These are phyloP conservation scores for Micrastur ruficollis DNA, from an alignment of 2,797 vertebrate genomes.

Conservation along the genomic window DNA sequence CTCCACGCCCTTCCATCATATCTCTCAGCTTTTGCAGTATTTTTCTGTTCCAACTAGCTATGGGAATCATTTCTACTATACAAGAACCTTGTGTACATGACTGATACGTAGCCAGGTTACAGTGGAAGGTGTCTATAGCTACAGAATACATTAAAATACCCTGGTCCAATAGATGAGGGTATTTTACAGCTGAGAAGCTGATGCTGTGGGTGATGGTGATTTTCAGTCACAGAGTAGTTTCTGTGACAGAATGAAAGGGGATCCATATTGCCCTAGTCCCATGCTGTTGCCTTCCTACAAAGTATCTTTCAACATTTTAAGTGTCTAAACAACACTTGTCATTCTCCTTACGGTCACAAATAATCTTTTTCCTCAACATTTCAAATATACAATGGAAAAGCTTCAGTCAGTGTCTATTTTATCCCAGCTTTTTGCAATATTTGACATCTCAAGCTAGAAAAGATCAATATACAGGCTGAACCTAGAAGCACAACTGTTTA, in stretches of 20 bases:
- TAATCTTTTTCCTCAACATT: background rate
- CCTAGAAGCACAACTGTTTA: background rate
- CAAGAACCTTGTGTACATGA: background rate
- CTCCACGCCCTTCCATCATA: background rate
- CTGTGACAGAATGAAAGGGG: background rate
- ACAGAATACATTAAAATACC: no score
- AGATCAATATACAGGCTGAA: background rate
- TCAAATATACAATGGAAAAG: background rate
- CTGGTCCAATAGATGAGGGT: rapidly evolving
- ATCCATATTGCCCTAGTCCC: background rate
- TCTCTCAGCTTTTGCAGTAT: background rate
- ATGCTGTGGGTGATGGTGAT: background rate
- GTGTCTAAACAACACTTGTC: background rate
- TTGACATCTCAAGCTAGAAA: background rate
- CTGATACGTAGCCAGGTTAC: background rate
- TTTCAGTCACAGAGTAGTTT: background rate
- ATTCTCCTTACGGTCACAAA: background rate
- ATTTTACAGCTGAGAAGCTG: background rate
- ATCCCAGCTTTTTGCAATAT: background rate
- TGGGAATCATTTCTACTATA: background rate
- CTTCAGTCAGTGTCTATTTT: background rate
- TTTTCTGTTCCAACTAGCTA: background rate
- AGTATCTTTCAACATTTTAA: background rate
- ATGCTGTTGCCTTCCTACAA: background rate
- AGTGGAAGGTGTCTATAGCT: background rate